These are phyloP conservation scores for Microtus ochrogaster DNA, from an alignment of 2,113 vertebrate species.

Conservation along the genomic window DNA sequence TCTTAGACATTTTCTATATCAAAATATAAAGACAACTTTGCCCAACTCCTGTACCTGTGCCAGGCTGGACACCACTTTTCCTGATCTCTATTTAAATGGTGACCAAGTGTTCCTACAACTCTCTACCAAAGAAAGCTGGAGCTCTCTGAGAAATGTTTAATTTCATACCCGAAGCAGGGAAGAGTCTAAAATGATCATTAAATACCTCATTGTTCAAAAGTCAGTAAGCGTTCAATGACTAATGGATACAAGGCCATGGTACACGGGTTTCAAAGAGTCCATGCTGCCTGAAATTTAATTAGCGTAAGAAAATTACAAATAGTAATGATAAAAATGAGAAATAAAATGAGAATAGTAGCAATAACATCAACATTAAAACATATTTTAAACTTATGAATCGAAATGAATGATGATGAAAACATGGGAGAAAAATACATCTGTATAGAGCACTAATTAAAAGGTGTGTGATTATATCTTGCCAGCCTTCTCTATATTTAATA, in stretches of 20 bases:
- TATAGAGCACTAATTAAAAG: background rate
- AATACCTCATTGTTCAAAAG: background rate
- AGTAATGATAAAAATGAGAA: background rate
- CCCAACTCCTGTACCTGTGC: background rate
- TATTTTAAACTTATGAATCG: background rate
- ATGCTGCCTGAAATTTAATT: background rate
- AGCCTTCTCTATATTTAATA: background rate
- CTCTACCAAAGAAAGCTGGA: background rate
- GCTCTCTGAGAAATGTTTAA: background rate
- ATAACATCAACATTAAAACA: background rate
- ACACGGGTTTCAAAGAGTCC: background rate
- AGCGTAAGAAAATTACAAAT: background rate
- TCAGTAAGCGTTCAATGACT: background rate
- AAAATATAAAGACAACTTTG: background rate
- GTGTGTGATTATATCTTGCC: background rate
- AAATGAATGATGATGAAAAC: background rate
- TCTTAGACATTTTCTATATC: background rate
- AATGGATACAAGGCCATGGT: background rate
- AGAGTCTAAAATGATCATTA: background rate
- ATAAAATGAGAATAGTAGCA: background rate
- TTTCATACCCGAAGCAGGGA: background rate
- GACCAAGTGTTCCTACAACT: background rate
- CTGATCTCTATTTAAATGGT: background rate
- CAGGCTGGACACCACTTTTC: background rate
- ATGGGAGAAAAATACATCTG: background rate